Percentiles rank a stretch among this genome's conserved stretches.
phyloP scores from a whole-genome alignment of 2,113 vertebrate genomes.

The Phainopepla nitens region DNA sequence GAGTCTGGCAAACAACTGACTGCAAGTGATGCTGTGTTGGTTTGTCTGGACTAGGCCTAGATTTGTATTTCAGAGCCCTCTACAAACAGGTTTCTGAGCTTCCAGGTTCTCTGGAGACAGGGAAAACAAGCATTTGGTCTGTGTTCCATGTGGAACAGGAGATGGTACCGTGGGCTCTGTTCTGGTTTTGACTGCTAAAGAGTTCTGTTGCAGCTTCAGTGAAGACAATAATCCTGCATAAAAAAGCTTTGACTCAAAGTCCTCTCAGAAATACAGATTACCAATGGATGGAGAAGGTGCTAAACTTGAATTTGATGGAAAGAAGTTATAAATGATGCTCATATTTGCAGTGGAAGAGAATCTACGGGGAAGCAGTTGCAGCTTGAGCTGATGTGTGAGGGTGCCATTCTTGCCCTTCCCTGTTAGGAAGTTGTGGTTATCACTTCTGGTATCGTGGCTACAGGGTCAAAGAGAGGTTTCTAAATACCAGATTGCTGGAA shows the following conservation, averaged over 20 bases:
- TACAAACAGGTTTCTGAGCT: neutral
- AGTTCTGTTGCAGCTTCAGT: neutral
- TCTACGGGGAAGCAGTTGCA: neutral
- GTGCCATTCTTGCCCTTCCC: neutral
- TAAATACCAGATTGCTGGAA: neutral
- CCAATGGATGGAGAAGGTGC: neutral
- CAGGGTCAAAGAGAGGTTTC: neutral
- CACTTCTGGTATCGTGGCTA: neutral
- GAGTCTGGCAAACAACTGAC: neutral
- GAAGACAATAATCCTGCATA: neutral
- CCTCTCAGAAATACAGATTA: neutral
- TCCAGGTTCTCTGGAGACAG: neutral
- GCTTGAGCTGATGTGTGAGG: neutral
- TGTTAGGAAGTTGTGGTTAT: neutral
- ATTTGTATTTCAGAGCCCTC: neutral
- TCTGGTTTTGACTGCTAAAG: neutral
- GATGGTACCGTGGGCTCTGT: fast-evolving
- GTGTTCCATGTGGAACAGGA: neutral
- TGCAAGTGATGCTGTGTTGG: neutral
- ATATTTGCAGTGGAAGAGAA: neutral
- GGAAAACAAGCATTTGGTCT: neutral
- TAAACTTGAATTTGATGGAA: neutral
- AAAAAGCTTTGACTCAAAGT: neutral
- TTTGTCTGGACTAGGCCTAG: neutral
- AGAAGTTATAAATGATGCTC: neutral